Percentiles rank a stretch among this genome's conserved stretches.
These are phyloP conservation scores for Heliconius melpomene DNA, from an alignment of 1,140 invertebrate species.

Conservation along the genomic window DNA sequence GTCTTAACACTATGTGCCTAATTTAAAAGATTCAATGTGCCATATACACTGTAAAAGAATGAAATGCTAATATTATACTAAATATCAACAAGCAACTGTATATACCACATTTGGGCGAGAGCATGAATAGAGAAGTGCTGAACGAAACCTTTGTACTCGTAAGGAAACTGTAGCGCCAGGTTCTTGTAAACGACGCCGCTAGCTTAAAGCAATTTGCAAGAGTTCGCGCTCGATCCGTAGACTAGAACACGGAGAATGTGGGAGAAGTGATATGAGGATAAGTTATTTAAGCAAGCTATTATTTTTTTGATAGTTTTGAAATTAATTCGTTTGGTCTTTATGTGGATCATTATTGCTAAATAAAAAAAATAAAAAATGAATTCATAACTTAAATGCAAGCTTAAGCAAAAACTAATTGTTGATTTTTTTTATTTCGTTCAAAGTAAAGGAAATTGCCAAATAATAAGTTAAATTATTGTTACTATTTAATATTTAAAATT, in stretches of 20 bases:
- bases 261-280: neutral
- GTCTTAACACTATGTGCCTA: too few relatives aligned
- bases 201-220: slow-evolving; percentile 76
- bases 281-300: neutral
- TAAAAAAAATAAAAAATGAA: too few relatives aligned
- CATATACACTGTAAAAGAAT: too few relatives aligned
- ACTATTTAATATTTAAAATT: too few relatives aligned
- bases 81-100: neutral
- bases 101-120: slow-evolving; percentile 1
- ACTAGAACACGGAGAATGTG: neutral
- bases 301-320: neutral
- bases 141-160: slow-evolving; percentile 50
- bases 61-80: neutral
- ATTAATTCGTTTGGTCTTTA: too few relatives aligned
- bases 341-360: too few relatives aligned
- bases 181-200: slow-evolving; percentile 64
- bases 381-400: too few relatives aligned
- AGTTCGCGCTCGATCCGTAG: slow-evolving; percentile 33
- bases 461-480: too few relatives aligned
- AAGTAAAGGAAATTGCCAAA: too few relatives aligned
- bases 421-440: too few relatives aligned
- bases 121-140: slow-evolving; percentile 9
- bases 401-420: too few relatives aligned
- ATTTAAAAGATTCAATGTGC: too few relatives aligned
- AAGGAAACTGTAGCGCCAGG: slow-evolving; percentile 57